Percentiles rank a stretch among this genome's conserved stretches.
Evolutionary conservation across 1,140 invertebrate species (phyloP).

Genomic region (Bradysia coprophila): DNA sequence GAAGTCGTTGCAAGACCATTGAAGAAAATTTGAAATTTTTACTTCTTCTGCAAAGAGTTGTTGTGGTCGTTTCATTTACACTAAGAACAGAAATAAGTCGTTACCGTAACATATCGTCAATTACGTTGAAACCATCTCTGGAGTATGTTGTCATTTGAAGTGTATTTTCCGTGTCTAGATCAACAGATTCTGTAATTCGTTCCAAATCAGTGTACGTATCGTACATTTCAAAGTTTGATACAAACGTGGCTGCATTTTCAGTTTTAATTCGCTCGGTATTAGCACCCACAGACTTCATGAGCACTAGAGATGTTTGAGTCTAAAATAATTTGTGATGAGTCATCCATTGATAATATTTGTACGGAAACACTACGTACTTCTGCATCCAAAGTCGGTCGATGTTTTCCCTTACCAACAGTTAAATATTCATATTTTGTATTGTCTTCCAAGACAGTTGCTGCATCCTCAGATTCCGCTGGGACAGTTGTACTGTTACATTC

Average conservation of each 20-base stretch:
- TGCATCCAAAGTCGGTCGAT: conserved; percentile 34
- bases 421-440: conserved; percentile 45
- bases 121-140: conserved; percentile 16
- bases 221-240: conserved; percentile 53
- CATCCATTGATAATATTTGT: conserved; percentile 37
- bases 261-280: conserved; percentile 29
- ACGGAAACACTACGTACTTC: no score
- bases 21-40: conserved; percentile 35
- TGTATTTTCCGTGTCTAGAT: conserved; percentile 23
- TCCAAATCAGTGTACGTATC: conserved; percentile 36
- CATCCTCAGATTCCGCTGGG: conserved; percentile 34
- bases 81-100: no score
- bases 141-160: conserved; percentile 18
- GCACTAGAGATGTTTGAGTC: conserved; percentile 37
- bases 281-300: conserved; percentile 39
- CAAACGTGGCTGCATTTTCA: conserved; percentile 35
- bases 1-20: conserved; percentile 40
- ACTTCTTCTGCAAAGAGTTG: conserved; percentile 9
- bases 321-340: conserved; percentile 36
- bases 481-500: conserved; percentile 40
- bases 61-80: no score
- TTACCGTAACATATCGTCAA: conserved; percentile 12
- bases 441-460: conserved; percentile 28
- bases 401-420: conserved; percentile 36
- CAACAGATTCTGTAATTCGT: conserved; percentile 16